Evolutionary conservation across 2,888 invertebrate genomes (phyloP).

Genomic region (Erpobdella octoculata): DNA sequence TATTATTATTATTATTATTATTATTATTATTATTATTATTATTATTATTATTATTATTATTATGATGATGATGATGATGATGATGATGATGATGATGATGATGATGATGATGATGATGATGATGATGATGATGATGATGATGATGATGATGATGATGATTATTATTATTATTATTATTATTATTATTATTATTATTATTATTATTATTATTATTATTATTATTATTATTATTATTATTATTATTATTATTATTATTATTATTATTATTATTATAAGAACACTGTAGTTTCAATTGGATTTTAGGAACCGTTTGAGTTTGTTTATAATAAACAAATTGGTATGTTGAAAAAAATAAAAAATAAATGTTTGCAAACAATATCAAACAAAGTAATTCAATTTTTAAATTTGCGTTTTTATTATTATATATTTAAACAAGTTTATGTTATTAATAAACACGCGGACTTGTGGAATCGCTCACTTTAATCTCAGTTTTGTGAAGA

Average conservation of each 20-base stretch:
- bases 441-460: too few relatives aligned
- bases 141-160: background rate
- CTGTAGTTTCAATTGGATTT: too few relatives aligned
- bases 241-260: background rate
- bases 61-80: constrained; percentile 15
- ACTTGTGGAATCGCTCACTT: too few relatives aligned
- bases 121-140: background rate
- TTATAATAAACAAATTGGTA: too few relatives aligned
- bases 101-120: background rate
- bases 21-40: background rate
- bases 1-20: background rate
- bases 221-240: background rate
- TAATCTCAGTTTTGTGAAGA: too few relatives aligned
- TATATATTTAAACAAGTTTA: too few relatives aligned
- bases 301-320: too few relatives aligned
- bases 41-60: constrained; percentile 5
- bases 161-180: background rate
- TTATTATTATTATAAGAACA: too few relatives aligned
- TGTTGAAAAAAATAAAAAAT: too few relatives aligned
- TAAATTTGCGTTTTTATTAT: too few relatives aligned
- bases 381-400: too few relatives aligned
- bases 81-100: constrained; percentile 13
- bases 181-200: background rate
- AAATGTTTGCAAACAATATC: too few relatives aligned
- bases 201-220: background rate